Conservation (phyloP, 2,797 vertebrate genomes). For the Danio kyathit region DNA sequence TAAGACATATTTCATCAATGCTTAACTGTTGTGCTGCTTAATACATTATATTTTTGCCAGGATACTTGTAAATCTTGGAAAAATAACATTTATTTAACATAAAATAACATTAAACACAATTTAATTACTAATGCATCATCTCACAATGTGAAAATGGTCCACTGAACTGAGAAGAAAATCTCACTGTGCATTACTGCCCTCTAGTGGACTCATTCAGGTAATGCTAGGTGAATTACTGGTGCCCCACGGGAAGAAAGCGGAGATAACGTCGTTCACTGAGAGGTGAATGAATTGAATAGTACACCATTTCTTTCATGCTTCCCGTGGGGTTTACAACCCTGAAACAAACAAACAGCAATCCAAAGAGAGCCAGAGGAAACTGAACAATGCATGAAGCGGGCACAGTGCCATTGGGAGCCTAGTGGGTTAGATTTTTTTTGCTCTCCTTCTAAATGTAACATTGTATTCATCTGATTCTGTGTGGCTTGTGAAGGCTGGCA, state of each 20-base stretch:
- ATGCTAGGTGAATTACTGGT: slow-evolving; percentile 1
- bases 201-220: slow-evolving; percentile 17
- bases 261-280: slow-evolving; percentile 30
- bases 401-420: slow-evolving; percentile 11
- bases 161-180: neutral
- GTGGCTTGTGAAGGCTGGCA: slow-evolving; percentile 24
- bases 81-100: neutral
- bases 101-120: neutral
- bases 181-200: slow-evolving; percentile 15
- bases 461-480: slow-evolving; percentile 40
- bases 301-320: slow-evolving; percentile 36
- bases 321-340: slow-evolving; percentile 44
- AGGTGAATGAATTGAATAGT: slow-evolving; percentile 42
- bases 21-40: neutral
- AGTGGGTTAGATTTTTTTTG: slow-evolving; percentile 18
- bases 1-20: neutral
- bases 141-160: neutral
- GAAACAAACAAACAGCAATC: slow-evolving; percentile 52
- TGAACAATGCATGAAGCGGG: slow-evolving; percentile 32
- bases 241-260: neutral
- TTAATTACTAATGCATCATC: neutral
- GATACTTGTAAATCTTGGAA: no score
- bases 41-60: neutral
- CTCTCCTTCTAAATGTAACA: slow-evolving; percentile 35
- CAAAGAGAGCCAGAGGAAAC: slow-evolving; percentile 29